Conservation (phyloP, 2,888 invertebrate genomes). For the Tetrapedia diversipes region DNA sequence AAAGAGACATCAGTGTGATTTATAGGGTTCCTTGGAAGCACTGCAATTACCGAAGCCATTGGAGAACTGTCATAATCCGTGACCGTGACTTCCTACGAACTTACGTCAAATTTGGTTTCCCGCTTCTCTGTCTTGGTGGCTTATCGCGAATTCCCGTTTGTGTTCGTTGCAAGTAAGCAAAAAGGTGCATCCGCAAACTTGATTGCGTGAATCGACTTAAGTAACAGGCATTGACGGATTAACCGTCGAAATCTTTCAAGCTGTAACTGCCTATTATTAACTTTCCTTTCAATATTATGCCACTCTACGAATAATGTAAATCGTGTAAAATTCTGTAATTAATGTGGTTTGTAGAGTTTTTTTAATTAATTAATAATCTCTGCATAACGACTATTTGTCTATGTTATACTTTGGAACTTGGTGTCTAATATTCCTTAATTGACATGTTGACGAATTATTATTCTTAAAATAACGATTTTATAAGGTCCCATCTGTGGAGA, state of each 20-base stretch:
- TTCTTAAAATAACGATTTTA: too few relatives aligned
- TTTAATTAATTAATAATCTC: not conserved
- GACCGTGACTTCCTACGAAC: slow-evolving; percentile 65
- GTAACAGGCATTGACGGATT: not conserved
- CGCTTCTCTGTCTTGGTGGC: not conserved
- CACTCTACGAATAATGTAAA: not conserved
- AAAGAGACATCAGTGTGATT: slow-evolving; percentile 46
- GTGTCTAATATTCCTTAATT: too few relatives aligned
- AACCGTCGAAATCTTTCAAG: not conserved
- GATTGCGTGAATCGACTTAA: not conserved
- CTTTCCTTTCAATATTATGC: not conserved
- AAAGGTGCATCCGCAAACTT: not conserved
- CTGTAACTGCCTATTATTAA: not conserved
- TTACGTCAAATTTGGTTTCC: slow-evolving; percentile 34
- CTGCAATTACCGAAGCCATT: slow-evolving; percentile 71
- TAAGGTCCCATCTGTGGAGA: too few relatives aligned
- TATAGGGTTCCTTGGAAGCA: slow-evolving; percentile 73
- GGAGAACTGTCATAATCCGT: slow-evolving; percentile 55
- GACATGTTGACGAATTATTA: too few relatives aligned
- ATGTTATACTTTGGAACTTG: too few relatives aligned
- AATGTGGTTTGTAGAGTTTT: too few relatives aligned
- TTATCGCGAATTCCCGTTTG: not conserved
- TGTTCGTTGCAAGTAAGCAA: not conserved
- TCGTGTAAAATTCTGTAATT: not conserved
- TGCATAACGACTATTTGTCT: not conserved